A percentile compares a stretch with the other conserved stretches of the same genome.
Evolutionary conservation across 2,113 vertebrate species (phyloP).

Genomic region (Shinisaurus crocodilurus): DNA sequence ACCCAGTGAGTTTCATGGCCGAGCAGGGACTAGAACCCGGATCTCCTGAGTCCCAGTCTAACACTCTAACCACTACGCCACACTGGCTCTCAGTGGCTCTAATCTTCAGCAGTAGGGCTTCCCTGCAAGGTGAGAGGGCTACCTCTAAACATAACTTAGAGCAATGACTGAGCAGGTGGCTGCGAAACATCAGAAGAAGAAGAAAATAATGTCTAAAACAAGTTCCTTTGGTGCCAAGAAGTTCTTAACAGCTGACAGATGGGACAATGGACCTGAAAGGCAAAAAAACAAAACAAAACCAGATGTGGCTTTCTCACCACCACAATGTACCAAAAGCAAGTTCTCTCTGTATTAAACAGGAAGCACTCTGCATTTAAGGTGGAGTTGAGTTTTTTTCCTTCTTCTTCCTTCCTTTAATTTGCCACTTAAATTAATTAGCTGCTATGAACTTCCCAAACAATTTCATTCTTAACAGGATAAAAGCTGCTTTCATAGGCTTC

Average conservation of each 20-base stretch:
- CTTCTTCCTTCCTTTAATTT: conserved; percentile 33
- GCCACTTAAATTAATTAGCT: not conserved
- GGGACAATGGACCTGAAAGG: not conserved
- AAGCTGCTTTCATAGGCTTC: not conserved
- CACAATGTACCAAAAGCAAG: fast-evolving
- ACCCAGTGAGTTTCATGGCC: too few relatives aligned
- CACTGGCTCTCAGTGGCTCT: too few relatives aligned
- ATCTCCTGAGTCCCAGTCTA: too few relatives aligned
- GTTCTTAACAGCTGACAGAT: not conserved
- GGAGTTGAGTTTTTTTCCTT: conserved; percentile 8
- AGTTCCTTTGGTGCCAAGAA: not conserved
- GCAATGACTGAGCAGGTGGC: not conserved
- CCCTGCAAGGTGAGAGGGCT: not conserved
- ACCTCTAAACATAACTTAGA: not conserved
- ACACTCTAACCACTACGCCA: not conserved
- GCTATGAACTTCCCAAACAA: not conserved
- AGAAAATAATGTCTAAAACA: conserved; percentile 2
- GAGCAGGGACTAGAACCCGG: too few relatives aligned
- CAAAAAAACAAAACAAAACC: not conserved
- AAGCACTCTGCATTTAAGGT: conserved; percentile 29
- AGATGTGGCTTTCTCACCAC: fast-evolving
- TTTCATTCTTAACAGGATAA: not conserved
- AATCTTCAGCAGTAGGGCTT: not conserved
- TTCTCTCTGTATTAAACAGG: conserved; percentile 47
- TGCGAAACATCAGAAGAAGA: not conserved